These are phyloP conservation scores for Morelia viridis DNA, from an alignment of 2,797 vertebrate genomes.

Conservation along the genomic window DNA sequence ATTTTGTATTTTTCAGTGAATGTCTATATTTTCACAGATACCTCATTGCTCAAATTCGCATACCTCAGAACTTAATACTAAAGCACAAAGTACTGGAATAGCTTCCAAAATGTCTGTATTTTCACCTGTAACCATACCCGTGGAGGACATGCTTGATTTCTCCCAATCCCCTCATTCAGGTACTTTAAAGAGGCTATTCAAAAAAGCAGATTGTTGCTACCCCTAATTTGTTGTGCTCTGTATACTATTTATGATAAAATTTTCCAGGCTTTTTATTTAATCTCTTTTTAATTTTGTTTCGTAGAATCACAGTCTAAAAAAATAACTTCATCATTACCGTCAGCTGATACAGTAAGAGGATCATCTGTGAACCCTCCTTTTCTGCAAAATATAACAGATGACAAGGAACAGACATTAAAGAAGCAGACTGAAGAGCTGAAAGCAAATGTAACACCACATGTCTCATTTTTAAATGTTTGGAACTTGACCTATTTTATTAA, in stretches of 20 bases:
- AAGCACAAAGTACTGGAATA: conserved; percentile 19
- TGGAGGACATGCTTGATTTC: conserved; percentile 14
- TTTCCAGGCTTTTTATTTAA: neutral
- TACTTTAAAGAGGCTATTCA: conserved; percentile 46
- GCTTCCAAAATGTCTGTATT: conserved; percentile 11
- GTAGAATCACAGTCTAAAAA: conserved; percentile 46
- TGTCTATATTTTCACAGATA: conserved; percentile 44
- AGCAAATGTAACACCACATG: conserved; percentile 75
- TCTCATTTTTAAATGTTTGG: conserved; percentile 23
- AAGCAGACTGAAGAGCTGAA: conserved; percentile 82
- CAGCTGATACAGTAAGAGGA: conserved; percentile 30
- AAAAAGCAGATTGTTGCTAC: conserved; percentile 10
- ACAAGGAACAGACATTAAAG: conserved; percentile 78
- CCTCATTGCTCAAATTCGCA: conserved; percentile 33
- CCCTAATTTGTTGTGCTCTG: neutral
- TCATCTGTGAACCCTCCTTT: conserved; percentile 34
- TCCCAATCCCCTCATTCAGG: conserved; percentile 55
- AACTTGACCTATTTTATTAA: neutral
- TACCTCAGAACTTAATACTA: conserved; percentile 13
- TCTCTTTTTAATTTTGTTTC: conserved; percentile 22
- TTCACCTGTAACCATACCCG: conserved; percentile 38
- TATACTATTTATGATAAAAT: neutral
- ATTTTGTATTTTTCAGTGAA: neutral
- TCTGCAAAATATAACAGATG: conserved; percentile 72
- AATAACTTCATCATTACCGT: conserved; percentile 23